phyloP scores from a whole-genome alignment of 1,140 invertebrate species.

The Ceratina japonica region DNA sequence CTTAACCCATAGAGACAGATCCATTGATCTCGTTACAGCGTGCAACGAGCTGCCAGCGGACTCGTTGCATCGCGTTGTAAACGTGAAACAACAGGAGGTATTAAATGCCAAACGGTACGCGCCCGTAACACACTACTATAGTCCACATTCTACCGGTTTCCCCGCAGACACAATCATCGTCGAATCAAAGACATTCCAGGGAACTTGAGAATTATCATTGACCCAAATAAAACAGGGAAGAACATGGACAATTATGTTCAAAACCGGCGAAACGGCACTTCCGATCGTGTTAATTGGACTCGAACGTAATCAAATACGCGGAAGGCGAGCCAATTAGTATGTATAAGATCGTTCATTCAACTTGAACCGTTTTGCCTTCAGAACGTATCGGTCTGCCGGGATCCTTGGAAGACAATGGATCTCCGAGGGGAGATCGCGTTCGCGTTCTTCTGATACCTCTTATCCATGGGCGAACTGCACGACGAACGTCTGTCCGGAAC shows the following conservation, averaged over 20 bases:
- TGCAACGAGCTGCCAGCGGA: conserved; percentile 25
- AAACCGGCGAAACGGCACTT: neutral
- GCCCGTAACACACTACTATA: conserved; percentile 18
- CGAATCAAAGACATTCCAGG: neutral
- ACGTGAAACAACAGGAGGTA: conserved; percentile 53
- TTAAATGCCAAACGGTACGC: conserved; percentile 54
- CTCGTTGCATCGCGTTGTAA: conserved; percentile 42
- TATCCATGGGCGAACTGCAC: conserved; percentile 50
- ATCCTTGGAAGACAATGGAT: conserved; percentile 42
- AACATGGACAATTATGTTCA: neutral
- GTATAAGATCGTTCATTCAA: neutral
- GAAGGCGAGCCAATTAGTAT: neutral
- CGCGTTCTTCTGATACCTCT: conserved; percentile 36
- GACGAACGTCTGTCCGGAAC: conserved; percentile 47
- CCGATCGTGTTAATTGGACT: neutral
- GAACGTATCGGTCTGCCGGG: neutral
- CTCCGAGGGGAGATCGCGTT: conserved; percentile 27
- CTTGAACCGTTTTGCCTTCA: conserved; percentile 7
- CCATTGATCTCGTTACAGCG: conserved; percentile 67
- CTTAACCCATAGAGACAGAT: conserved; percentile 63
- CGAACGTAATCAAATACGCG: neutral
- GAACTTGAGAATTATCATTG: neutral
- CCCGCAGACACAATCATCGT: too few relatives aligned
- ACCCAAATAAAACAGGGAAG: neutral
- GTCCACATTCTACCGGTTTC: conserved; percentile 2